Conservation (phyloP, 2,888 invertebrate species). For the Flexamia atlantica region DNA sequence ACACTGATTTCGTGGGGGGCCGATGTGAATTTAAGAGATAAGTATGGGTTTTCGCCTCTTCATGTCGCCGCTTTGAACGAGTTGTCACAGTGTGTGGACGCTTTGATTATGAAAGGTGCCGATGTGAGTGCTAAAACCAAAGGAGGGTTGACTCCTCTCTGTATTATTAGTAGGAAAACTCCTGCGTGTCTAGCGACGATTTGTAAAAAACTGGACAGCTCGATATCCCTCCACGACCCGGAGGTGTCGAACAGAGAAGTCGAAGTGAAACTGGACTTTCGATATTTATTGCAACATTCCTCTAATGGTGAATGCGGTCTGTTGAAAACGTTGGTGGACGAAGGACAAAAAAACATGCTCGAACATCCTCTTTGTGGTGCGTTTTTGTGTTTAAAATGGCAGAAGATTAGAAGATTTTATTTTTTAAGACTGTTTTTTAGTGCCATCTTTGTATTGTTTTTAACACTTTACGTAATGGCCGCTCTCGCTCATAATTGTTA, state of each 20-base stretch:
- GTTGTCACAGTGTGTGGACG: conserved; percentile 89
- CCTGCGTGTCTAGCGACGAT: conserved; percentile 91
- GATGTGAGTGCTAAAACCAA: conserved; percentile 94
- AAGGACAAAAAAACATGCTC: conserved; percentile 92
- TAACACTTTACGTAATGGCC: conserved; percentile 90
- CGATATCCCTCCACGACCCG: conserved; percentile 76
- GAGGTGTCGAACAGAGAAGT: conserved; percentile 87
- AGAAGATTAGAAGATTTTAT: conserved; percentile 92
- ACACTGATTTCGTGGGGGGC: conserved; percentile 87
- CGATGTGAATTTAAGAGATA: conserved; percentile 90
- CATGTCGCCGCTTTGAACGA: conserved; percentile 93
- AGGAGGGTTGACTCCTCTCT: conserved; percentile 91
- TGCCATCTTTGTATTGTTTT: conserved; percentile 87
- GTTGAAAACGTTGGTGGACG: conserved; percentile 91
- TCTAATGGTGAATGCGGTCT: conserved; percentile 92
- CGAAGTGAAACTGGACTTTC: conserved; percentile 89
- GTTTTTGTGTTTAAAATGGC: conserved; percentile 93
- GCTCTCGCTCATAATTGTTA: conserved; percentile 92
- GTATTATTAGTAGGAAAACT: conserved; percentile 91
- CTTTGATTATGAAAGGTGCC: conserved; percentile 89
- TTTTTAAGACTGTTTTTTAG: conserved; percentile 88
- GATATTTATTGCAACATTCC: conserved; percentile 89
- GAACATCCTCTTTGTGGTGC: conserved; percentile 93
- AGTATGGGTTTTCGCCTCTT: conserved; percentile 90
- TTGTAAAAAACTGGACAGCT: conserved; percentile 88